Evolutionary conservation across 2,888 invertebrate genomes (phyloP), one percentile per base, ranked within the genome.

Genomic region (Parochlus steinenii): DNA sequence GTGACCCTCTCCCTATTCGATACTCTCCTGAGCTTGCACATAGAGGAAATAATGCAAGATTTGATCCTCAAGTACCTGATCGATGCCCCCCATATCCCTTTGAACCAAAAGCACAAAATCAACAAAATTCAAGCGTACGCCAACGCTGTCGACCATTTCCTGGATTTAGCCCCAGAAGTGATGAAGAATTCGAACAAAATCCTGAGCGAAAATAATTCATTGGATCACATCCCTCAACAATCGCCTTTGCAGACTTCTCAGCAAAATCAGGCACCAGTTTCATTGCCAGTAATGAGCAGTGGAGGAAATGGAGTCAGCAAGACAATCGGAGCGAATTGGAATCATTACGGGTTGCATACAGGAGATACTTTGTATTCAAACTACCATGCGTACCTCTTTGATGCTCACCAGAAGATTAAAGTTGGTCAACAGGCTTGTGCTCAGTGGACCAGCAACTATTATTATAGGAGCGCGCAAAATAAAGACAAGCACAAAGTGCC

Each of bases 31-130:
- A 80, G 85, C 47, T 63, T 95, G 41, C 85, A 92, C 58, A 93
- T 90, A 60, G 97, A 97, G 58, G 97, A 97, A 56, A 74, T 95
- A 29, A 86, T 97, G 83, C 63, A 90, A 46, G 89, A 92, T 51
- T 63, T 95, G 31, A 71, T 90, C 30, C 74, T 86, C 51, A 85
- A 83, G 51, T 77, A 89, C 53, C 64, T 95, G 43, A 67, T 76
- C 46, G 80, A 82, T 1, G 80, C 81, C 48, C 70, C 74, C 12
- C 83, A 85, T 57, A 70, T 85, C 16, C 58, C 59, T 26, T 64
- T 78, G 37, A 80, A 81, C n/a, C 81, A 83, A 57, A 64, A 77
- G 39, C 65, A 71, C 45, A 66, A 74, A 47, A 63, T 80, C 33
- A 65, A 71, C 42, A 74, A 77, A 48, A 58, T 77, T 31, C 81